These are phyloP conservation scores for Drepana arcuata DNA, from an alignment of 1,140 invertebrate genomes.

Conservation along the genomic window DNA sequence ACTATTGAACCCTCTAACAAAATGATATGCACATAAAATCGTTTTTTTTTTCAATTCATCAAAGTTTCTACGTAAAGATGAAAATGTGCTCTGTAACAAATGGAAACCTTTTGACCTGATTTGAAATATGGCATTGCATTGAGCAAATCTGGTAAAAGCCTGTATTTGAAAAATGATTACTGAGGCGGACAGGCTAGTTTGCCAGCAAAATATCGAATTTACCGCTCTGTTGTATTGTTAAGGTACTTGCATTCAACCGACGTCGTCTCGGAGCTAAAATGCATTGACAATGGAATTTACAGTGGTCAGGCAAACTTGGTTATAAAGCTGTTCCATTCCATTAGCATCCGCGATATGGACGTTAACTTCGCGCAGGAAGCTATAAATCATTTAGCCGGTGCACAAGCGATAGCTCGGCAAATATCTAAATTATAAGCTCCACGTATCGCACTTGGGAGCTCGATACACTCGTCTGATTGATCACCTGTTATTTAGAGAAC, in stretches of 20 bases:
- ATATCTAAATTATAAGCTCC: conserved; percentile 18
- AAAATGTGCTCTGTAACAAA: too few species aligned
- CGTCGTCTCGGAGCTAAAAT: conserved; percentile 13
- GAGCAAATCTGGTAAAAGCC: conserved; percentile 24
- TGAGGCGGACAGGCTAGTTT: conserved; percentile 7
- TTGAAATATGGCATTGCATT: conserved; percentile 28
- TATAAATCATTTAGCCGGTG: conserved; percentile 13
- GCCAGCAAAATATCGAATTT: conserved; percentile 20
- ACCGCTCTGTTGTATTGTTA: conserved; percentile 6
- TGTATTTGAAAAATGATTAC: conserved; percentile 20
- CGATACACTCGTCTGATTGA: conserved; percentile 16
- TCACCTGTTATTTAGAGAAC: conserved; percentile 2
- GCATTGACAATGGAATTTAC: conserved; percentile 15
- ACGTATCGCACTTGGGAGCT: conserved; percentile 5
- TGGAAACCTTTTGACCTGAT: conserved; percentile 30
- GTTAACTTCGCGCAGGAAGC: conserved; percentile 1
- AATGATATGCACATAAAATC: too few species aligned
- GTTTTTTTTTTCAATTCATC: conserved; percentile 2
- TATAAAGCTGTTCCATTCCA: conserved; percentile 10
- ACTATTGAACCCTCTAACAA: too few species aligned
- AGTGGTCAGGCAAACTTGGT: conserved; percentile 7
- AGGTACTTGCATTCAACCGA: conserved; percentile 15
- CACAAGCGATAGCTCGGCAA: conserved; percentile 9
- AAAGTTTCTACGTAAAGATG: too few species aligned
- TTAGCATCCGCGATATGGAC: conserved; percentile 3